Evolutionary conservation across 2,888 invertebrate genomes (phyloP), one percentile per base, ranked within the genome.

Genomic region (Andrena marginata): DNA sequence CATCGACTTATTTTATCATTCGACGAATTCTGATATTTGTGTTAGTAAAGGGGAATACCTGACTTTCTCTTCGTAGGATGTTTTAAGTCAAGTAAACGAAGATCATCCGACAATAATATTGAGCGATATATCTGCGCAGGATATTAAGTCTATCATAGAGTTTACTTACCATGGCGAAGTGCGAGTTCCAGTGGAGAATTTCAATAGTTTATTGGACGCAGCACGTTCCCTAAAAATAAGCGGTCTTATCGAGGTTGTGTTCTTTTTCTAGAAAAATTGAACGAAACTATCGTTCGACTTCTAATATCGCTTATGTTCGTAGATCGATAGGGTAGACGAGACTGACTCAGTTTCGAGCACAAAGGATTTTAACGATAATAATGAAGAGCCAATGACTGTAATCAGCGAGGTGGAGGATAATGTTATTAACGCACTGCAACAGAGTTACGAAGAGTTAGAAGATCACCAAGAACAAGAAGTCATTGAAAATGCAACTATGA

Each of bases 121-220:
- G n/a, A 93, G 93, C 74, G 94, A 93, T 54, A 92, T 94, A 85
- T 92, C 92, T n/a, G 89, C 92, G 10, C 89, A 93, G 73, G 94
- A 94, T 86, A 87, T 94, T 13, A 91, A 90, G 82, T 89, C 92
- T 7, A 93, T 94, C 48, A 90, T 94, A 16, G 93, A 94, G 80
- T 94, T 94, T 78, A 92, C 91, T 33, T 94, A 94, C 80, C 92
- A 93, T 68, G 94, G 94, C 2, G 94, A 94, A 88, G 91, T 94
- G 6, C 89, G 91, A 80, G 91, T 94, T 48, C 92, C 93, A 54
- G 92, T 92, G 20, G 93, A 94, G 42, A 91, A 92, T 82, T 93
- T 94, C 31, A 89, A 85, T 60, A 92, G 90, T 79, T 88, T 94
- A 2, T 85, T 94, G 42, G 93, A 94, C 70, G 91, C 93, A 48